Base-by-base conservation (phyloP, 2,113 vertebrate genomes). In the Calypte anna region DNA sequence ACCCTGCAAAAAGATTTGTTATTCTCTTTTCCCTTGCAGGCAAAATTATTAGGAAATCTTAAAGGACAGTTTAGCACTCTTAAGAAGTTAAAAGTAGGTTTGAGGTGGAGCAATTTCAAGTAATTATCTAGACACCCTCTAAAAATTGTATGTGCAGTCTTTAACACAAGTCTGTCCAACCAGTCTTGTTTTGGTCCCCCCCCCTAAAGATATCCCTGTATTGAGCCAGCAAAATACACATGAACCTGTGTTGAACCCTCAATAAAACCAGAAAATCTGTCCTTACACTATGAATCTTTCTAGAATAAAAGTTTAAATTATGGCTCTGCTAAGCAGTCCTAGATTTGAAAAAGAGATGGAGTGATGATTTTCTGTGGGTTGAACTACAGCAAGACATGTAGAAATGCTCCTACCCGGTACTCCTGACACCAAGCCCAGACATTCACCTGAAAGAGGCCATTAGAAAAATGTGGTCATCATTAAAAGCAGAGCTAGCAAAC, bases 131-230 rank as follows among this genome's bases (percentile, higher is more conserved):
- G 3, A 12, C 14, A 31, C 9, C 21, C 24, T 82, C 69, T 68
- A n/a, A 64, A 54, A 88, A 2, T 5, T 8, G 0, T 4, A 11
- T 31, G 21, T 13, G 9, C 11, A 4, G 17, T 30, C 21, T 62
- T 73, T 53, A 50, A 30, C 57, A 22, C 12, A 19, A 51, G 10
- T 5, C 9, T 53, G 15, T 54, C 30, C 36, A 30, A 2, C 6
- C 58, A 12, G 36, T 25, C 33, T 67, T 2, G 0, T 40, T 87
- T 76, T n/a, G 10, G 15, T 10, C 8, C 25, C 63, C 13, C 36
- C 54, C 62, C 83, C 17, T 3, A 38, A 77, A 51, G 1, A 0
- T 7, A 54, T 20, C 55, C 18, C 40, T 46, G 27, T 51, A 40
- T 51, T 43, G 22, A 73, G 27, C 17, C 0, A 1, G 27, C 24